Evolutionary conservation across 2,113 vertebrate genomes (phyloP).

Genomic region (Ophiodon elongatus): DNA sequence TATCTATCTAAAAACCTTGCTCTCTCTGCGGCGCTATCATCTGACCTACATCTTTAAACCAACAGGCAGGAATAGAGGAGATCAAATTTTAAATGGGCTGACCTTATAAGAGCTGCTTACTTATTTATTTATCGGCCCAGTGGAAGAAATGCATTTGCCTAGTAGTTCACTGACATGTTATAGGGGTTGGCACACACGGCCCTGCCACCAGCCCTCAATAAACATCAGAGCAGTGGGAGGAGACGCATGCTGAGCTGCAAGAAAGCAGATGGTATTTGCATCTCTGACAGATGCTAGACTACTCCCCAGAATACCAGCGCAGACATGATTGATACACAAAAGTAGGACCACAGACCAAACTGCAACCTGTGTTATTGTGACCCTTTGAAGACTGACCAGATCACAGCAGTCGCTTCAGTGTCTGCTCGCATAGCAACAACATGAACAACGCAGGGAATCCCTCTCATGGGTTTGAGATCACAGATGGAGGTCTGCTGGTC

Average conservation of each 20-base stretch:
- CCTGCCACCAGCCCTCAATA: conserved; percentile 44
- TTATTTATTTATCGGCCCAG: conserved; percentile 59
- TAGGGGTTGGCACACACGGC: conserved; percentile 14
- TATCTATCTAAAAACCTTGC: conserved; percentile 20
- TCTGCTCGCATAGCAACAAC: conserved; percentile 15
- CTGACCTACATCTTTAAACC: conserved; percentile 81
- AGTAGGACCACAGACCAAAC: conserved; percentile 27
- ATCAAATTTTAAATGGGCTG: conserved; percentile 56
- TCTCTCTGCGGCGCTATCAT: conserved; percentile 62
- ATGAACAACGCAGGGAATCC: not conserved
- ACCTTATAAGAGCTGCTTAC: conserved; percentile 52
- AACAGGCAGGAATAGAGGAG: conserved; percentile 53
- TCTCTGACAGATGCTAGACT: conserved; percentile 67
- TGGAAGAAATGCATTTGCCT: conserved; percentile 32
- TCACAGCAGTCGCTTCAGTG: not conserved
- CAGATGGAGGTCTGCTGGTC: conserved; percentile 20
- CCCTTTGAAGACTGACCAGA: not conserved
- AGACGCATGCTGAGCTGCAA: conserved; percentile 63
- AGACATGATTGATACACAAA: conserved; percentile 46
- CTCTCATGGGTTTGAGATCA: not conserved
- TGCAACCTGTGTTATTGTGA: conserved; percentile 19
- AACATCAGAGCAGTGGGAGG: conserved; percentile 63
- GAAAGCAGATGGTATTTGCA: conserved; percentile 78
- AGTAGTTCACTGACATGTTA: conserved; percentile 4
- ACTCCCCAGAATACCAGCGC: conserved; percentile 42